Evolutionary conservation across 2,113 vertebrate species (phyloP), one percentile per base, ranked within the genome.

Genomic region (Scomber japonicus): DNA sequence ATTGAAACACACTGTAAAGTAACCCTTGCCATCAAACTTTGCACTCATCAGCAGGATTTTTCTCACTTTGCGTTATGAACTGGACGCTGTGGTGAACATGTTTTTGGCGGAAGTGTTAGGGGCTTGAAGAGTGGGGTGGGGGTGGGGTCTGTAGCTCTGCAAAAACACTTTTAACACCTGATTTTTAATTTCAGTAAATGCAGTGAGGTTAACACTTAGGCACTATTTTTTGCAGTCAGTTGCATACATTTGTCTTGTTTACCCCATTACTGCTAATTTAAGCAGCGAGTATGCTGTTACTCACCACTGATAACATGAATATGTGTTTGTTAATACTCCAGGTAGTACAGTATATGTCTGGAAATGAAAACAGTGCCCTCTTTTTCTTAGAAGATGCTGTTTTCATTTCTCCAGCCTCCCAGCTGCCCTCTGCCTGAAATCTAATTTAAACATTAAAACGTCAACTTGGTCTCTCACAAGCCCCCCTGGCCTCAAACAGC

Each of bases 401-500:
- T 88, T 86, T 79, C 50, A 69, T 91, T 78, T 75, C 51, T 83
- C 30, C 66, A 75, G 64, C 84, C 80, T 84, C 9, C 82, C 64
- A 85, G 71, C 85, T 85, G 71, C 54, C 15, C 56, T 80, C 71
- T 71, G 59, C 64, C 55, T 66, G 57, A 54, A 91, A 91, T 92
- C 74, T 88, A 89, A 91, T 94, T 93, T 86, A 88, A 91, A 87
- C 88, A 89, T 91, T 80, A 88, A 89, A 92, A 87, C 16, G 24
- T 85, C 82, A 74, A 49, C 68, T 81, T 78, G 73, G 59, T 81
- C 67, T 76, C 49, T 82, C 54, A 64, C 46, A 24, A 79, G 62
- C 80, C 84, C 76, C 76, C 72, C 62, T 79, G 79, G 78, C 55
- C 4, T 62, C 79, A 78, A 84, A 86, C 50, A 56, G 75, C 50